phyloP scores from a whole-genome alignment of 2,113 vertebrate species.

The Euleptes europaea region DNA sequence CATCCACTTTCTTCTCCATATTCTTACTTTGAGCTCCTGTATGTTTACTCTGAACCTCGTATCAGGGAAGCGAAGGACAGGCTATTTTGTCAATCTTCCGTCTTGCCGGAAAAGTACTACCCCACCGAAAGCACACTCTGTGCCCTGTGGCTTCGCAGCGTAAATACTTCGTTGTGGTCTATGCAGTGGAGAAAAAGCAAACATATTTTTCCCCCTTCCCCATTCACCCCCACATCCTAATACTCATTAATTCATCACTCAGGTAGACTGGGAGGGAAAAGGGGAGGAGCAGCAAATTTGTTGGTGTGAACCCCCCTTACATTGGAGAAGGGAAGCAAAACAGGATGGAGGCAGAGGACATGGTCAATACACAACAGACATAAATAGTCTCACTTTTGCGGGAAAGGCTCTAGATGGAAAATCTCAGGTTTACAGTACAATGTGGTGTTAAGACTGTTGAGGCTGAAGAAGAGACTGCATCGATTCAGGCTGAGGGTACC shows the following conservation, averaged over 20 bases:
- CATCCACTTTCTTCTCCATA: background rate
- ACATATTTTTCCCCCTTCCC: background rate
- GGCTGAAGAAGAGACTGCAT: too few relatives aligned
- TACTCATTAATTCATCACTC: background rate
- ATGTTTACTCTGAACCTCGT: slow-evolving; percentile 35
- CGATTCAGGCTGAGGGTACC: too few relatives aligned
- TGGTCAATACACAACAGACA: background rate
- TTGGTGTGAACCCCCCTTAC: background rate
- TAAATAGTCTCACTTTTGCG: background rate
- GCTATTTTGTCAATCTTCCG: slow-evolving; percentile 30
- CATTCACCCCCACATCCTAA: background rate
- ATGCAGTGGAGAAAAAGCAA: background rate
- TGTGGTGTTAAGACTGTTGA: too few relatives aligned
- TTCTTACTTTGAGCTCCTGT: slow-evolving; percentile 8
- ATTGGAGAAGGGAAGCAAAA: background rate
- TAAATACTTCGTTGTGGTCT: background rate
- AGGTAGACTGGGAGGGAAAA: background rate
- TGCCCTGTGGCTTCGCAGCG: slow-evolving; percentile 2
- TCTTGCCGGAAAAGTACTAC: slow-evolving; percentile 62
- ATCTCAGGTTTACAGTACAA: too few relatives aligned
- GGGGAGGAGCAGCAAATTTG: background rate
- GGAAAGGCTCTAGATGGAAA: too few relatives aligned
- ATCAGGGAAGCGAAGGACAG: slow-evolving; percentile 42
- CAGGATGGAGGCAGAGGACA: background rate
- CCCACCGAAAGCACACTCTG: slow-evolving; percentile 48